Base-by-base conservation (phyloP, 2,888 invertebrate genomes). In the Incurvaria masculella region DNA sequence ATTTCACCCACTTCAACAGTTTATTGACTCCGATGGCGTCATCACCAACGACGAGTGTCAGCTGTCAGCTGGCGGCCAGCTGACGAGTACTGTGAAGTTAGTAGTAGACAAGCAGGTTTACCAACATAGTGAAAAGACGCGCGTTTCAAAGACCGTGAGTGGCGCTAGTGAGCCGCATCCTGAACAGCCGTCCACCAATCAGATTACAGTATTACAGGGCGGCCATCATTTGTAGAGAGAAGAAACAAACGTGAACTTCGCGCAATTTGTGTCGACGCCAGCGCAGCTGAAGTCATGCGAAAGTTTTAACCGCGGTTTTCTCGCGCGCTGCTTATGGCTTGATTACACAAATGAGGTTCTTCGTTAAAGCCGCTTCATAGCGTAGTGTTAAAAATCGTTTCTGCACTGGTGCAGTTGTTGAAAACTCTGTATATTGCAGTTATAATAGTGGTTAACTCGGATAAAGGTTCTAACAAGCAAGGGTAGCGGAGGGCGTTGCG, bases 231-330 rank as follows among this genome's bases (percentile, higher is more conserved):
- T 46, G 66, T 71, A 70, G 33, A 14, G 11, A 33, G 72, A 69
- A 68, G 78, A 79, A 79, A 79, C 69, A 78, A 72, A 69, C 69
- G 56, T 74, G 79, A 79, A 79, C 72, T 65, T 69, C 69, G 72
- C 46, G 57, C 49, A 53, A 51, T 62, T 61, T 60, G 66, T 55
- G 59, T 59, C 61, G 63, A 64, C 44, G 43, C 61, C 60, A 59
- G 63, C 62, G 33, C 33, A 33, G 33, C 33, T 33, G 33, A 33
- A 33, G 33, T n/a, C 39, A 66, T 53, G 62, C 61, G 62, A 17
- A 58, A 66, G 68, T 68, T 72, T 73, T 78, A 72, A 74, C 73
- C 78, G 79, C 79, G 76, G 76, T 74, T 76, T 79, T 79, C 76
- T 78, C 79, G 79, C 79, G 79, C 79, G 79, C 49, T 33, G 33